These are phyloP conservation scores for Paracyprichromis sp. DNA, from an alignment of 2,113 vertebrate species.

Conservation along the genomic window DNA sequence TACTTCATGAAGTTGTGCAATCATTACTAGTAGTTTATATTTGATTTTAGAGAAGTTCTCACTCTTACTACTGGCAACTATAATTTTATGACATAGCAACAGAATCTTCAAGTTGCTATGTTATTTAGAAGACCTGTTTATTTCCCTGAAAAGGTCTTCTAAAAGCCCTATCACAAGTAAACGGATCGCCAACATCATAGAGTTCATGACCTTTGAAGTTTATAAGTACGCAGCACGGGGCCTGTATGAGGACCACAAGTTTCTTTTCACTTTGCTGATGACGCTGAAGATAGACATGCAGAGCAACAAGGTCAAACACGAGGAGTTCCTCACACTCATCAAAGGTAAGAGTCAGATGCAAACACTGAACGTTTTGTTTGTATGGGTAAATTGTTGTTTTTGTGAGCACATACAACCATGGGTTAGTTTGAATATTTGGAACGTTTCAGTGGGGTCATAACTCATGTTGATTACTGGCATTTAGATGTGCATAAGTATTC, in stretches of 20 bases:
- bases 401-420: not conserved
- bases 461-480: not conserved
- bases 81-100: not conserved
- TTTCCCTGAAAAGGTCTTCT: slow-evolving; percentile 71
- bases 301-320: slow-evolving; percentile 80
- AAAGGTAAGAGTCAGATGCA: slow-evolving; percentile 78
- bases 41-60: not conserved
- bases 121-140: not conserved
- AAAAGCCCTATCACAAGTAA: slow-evolving; percentile 88
- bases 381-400: not conserved
- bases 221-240: slow-evolving; percentile 82
- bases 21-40: not conserved
- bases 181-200: slow-evolving; percentile 86
- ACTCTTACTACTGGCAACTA: not conserved
- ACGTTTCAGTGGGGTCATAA: not conserved
- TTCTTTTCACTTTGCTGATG: slow-evolving; percentile 88
- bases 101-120: not conserved
- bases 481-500: not conserved
- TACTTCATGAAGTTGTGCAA: not conserved
- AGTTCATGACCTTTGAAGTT: slow-evolving; percentile 91
- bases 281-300: slow-evolving; percentile 94
- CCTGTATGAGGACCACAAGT: slow-evolving; percentile 92
- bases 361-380: not conserved
- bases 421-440: not conserved
- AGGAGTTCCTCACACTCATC: slow-evolving; percentile 90